Conservation (phyloP, 2,113 vertebrate genomes). For the Phainopepla nitens region DNA sequence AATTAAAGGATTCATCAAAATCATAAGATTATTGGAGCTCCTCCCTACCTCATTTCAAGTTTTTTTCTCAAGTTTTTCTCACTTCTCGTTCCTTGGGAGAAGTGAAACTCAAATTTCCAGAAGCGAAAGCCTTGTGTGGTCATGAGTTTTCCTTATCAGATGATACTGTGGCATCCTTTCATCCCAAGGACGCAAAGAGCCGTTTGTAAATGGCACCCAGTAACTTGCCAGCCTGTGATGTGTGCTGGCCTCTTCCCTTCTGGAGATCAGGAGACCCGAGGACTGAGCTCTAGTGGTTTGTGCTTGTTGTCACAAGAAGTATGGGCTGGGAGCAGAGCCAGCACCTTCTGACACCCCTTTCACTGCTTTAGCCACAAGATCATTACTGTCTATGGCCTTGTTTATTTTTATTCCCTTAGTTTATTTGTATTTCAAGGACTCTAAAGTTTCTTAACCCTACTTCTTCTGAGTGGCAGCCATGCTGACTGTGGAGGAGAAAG, state of each 20-base stretch:
- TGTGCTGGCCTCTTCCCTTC: background rate
- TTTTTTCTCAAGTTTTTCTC: background rate
- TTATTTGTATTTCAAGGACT: conserved; percentile 6
- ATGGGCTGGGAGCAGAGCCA: background rate
- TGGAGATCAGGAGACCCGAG: background rate
- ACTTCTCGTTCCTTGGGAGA: background rate
- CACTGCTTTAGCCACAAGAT: background rate
- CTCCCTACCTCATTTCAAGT: background rate
- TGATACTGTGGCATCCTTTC: conserved; percentile 2
- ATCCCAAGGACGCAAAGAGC: background rate
- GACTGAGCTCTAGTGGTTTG: background rate
- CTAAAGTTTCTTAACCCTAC: background rate
- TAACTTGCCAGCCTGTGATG: background rate
- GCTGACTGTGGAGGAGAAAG: background rate
- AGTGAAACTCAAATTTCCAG: conserved; percentile 33
- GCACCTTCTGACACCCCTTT: background rate
- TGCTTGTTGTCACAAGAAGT: background rate
- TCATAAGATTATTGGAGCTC: background rate
- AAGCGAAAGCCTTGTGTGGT: background rate
- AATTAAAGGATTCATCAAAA: background rate
- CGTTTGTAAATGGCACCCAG: background rate
- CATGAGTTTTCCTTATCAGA: conserved; percentile 32
- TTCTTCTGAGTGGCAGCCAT: background rate
- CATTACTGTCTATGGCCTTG: background rate
- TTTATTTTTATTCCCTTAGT: background rate